Evolutionary conservation across 2,888 invertebrate genomes (phyloP).

Genomic region (Drosophila picticornis): DNA sequence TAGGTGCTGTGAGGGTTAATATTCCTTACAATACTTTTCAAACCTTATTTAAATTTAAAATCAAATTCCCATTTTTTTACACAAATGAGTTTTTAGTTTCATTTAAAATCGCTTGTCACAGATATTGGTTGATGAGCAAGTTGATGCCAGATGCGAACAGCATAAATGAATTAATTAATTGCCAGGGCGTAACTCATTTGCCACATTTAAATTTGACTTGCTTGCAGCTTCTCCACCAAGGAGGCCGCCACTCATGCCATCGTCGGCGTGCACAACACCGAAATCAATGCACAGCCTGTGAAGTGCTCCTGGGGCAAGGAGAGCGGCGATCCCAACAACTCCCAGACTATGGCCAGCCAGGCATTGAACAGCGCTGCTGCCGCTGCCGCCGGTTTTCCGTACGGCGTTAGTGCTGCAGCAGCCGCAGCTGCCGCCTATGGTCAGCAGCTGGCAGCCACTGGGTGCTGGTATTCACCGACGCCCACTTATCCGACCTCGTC

Average conservation of each 20-base stretch:
- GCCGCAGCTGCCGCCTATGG: slow-evolving; percentile 88
- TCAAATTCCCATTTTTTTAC: not conserved
- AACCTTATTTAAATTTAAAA: not conserved
- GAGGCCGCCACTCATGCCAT: slow-evolving; percentile 99
- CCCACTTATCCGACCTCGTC: slow-evolving; percentile 88
- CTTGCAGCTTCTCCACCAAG: slow-evolving; percentile 96
- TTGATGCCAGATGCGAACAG: not conserved
- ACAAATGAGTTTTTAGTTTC: not conserved
- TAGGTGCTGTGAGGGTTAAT: not conserved
- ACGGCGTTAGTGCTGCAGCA: slow-evolving; percentile 87
- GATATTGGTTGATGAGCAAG: not conserved
- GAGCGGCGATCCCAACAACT: slow-evolving; percentile 95
- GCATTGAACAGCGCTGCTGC: slow-evolving; percentile 85
- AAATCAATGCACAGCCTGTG: slow-evolving; percentile 97
- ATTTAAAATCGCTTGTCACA: not conserved
- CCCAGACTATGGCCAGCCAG: slow-evolving; percentile 89
- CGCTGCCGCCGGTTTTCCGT: slow-evolving; percentile 86
- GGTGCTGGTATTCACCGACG: slow-evolving; percentile 96
- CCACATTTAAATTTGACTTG: not conserved
- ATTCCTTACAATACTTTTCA: not conserved
- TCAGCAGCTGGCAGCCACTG: slow-evolving; percentile 90
- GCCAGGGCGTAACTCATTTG: slow-evolving; percentile 4
- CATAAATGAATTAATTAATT: not conserved
- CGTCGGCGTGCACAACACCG: slow-evolving; percentile 98
- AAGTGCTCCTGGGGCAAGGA: slow-evolving; percentile 99